Evolutionary conservation across 2,888 invertebrate genomes (phyloP).

Genomic region (Heliconius erato): DNA sequence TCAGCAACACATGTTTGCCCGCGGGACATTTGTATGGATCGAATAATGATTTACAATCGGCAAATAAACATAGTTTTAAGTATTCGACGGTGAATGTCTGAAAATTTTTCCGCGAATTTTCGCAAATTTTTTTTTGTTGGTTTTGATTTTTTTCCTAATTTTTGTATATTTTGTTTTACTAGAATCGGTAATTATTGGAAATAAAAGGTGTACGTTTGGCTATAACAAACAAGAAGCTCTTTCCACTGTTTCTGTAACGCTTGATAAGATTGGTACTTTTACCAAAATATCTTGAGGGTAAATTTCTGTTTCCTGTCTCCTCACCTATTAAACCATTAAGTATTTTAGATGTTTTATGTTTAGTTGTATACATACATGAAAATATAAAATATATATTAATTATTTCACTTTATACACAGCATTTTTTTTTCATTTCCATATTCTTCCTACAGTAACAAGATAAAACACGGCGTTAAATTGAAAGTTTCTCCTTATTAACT

Average conservation of each 20-base stretch:
- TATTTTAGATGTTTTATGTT: not conserved
- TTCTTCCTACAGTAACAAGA: not conserved
- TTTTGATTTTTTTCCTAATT: not conserved
- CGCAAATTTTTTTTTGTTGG: not conserved
- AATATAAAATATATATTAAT: not conserved
- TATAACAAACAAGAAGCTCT: too few species aligned
- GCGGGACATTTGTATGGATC: constrained; percentile 80
- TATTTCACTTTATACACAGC: not conserved
- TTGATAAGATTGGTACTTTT: not conserved
- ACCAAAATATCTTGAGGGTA: not conserved
- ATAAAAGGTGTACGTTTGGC: too few species aligned
- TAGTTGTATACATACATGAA: not conserved
- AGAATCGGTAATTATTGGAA: too few species aligned
- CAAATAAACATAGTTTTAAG: constrained; percentile 32
- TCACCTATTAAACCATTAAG: not conserved
- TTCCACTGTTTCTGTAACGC: too few species aligned
- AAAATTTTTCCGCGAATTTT: constrained; percentile 14
- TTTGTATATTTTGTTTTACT: not conserved
- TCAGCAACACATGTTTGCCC: constrained; percentile 80
- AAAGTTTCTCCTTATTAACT: too few species aligned
- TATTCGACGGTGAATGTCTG: not conserved
- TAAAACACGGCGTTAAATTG: not conserved
- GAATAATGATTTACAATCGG: constrained; percentile 81
- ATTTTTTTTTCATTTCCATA: too few species aligned
- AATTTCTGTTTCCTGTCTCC: not conserved